Evolutionary conservation across 1,140 invertebrate genomes (phyloP).

Genomic region (Drosophila repleta): DNA sequence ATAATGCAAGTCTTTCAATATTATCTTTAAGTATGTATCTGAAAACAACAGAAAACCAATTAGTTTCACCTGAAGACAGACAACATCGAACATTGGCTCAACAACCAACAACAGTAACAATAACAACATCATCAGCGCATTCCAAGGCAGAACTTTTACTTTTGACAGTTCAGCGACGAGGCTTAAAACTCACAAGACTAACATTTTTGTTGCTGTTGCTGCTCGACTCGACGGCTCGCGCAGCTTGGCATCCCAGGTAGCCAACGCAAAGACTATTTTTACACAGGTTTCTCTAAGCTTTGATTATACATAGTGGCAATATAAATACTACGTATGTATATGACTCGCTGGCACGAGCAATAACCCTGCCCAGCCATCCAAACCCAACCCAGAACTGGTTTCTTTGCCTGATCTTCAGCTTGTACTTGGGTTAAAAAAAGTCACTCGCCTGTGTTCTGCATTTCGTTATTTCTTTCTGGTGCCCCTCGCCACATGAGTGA

Average conservation of each 20-base stretch:
- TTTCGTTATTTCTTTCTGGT: slow-evolving; percentile 22
- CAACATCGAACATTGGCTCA: slow-evolving; percentile 6
- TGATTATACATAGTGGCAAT: slow-evolving; percentile 68
- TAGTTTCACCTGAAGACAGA: slow-evolving; percentile 42
- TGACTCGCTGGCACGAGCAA: slow-evolving; percentile 67
- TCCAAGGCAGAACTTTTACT: slow-evolving; percentile 74
- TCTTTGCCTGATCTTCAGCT: slow-evolving; percentile 35
- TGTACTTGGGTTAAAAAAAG: slow-evolving; percentile 28
- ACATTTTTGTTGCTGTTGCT: slow-evolving; percentile 27
- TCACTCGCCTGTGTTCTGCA: slow-evolving; percentile 32
- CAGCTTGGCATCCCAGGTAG: slow-evolving; percentile 36
- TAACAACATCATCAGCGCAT: slow-evolving; percentile 43
- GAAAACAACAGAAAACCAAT: slow-evolving; percentile 34
- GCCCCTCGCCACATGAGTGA: slow-evolving; percentile 44
- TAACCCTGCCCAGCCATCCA: slow-evolving; percentile 52
- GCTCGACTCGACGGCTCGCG: slow-evolving; percentile 1
- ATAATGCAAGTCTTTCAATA: slow-evolving; percentile 5
- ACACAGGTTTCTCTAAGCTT: slow-evolving; percentile 58
- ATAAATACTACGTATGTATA: slow-evolving; percentile 61
- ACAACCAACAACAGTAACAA: too few species aligned
- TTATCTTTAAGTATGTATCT: slow-evolving; percentile 13
- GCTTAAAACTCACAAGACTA: slow-evolving; percentile 31
- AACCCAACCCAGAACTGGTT: slow-evolving; percentile 59
- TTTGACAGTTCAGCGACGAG: slow-evolving; percentile 57
- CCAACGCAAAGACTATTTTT: slow-evolving; percentile 58